phyloP scores from a whole-genome alignment of 2,113 vertebrate species.

The Brienomyrus brachyistius region DNA sequence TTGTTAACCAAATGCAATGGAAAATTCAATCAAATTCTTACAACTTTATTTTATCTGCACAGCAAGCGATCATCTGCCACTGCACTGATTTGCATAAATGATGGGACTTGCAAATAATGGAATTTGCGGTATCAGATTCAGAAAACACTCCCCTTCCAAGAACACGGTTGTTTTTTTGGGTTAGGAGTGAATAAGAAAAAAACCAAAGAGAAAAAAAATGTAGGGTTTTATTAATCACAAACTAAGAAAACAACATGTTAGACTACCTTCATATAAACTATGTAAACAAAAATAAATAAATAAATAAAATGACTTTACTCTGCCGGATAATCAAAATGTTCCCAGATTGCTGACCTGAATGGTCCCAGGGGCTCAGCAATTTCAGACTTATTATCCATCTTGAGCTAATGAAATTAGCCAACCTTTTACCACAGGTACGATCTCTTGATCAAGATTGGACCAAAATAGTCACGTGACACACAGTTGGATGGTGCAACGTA shows the following conservation, averaged over 20 bases:
- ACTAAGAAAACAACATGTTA: background rate
- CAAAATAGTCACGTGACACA: background rate
- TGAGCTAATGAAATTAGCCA: background rate
- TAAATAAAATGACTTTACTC: background rate
- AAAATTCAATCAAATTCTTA: slow-evolving; percentile 4
- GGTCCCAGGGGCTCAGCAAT: background rate
- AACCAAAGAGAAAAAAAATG: background rate
- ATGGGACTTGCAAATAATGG: slow-evolving; percentile 35
- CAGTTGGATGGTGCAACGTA: too few relatives aligned
- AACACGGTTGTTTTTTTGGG: background rate
- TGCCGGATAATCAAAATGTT: background rate
- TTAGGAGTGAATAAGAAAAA: background rate
- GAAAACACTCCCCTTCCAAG: background rate
- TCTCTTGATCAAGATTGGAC: background rate
- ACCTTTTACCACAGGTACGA: background rate
- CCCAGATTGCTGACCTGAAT: background rate
- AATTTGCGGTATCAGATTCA: background rate
- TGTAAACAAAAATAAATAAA: background rate
- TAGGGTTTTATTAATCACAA: background rate
- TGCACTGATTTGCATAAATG: slow-evolving; percentile 30
- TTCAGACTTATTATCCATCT: background rate
- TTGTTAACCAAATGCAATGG: slow-evolving; percentile 30
- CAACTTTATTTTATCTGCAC: slow-evolving; percentile 14
- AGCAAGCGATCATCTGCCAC: background rate
- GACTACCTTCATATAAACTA: background rate